Conservation (phyloP, 2,888 invertebrate genomes). For the Spilosoma lubricipeda region DNA sequence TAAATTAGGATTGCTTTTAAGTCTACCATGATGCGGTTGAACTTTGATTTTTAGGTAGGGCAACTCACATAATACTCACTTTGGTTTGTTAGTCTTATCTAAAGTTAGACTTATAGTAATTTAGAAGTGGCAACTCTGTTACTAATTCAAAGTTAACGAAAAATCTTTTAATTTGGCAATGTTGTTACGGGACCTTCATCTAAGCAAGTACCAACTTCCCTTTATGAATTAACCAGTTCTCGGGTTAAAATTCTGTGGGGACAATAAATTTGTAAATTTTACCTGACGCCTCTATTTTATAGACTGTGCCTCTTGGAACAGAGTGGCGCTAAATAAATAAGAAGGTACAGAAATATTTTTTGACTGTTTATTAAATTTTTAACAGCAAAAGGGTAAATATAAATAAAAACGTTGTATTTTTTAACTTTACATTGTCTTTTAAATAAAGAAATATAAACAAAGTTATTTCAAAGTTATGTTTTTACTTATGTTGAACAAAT, state of each 20-base stretch:
- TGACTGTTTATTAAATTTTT: constrained; percentile 30
- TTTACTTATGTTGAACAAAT: not conserved
- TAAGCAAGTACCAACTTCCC: constrained; percentile 39
- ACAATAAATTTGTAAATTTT: constrained; percentile 51
- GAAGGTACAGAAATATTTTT: constrained; percentile 39
- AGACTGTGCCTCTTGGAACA: constrained; percentile 24
- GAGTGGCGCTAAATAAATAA: constrained; percentile 47
- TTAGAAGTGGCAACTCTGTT: constrained; percentile 35
- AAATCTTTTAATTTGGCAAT: constrained; percentile 71
- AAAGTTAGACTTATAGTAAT: constrained; percentile 23
- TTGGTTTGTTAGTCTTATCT: not conserved
- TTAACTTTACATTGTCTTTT: not conserved
- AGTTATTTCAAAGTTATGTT: not conserved
- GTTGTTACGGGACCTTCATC: constrained; percentile 51
- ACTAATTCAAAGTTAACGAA: constrained; percentile 66
- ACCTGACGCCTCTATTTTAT: constrained; percentile 36
- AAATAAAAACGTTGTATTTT: not conserved
- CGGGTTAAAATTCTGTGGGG: constrained; percentile 49
- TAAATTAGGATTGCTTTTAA: no score
- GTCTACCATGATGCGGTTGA: no score
- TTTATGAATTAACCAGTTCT: constrained; percentile 40
- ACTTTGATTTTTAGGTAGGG: no score
- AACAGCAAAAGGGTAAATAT: constrained; percentile 24
- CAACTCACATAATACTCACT: constrained; percentile 24
- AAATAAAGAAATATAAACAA: not conserved